Base-by-base conservation (phyloP, 2,888 invertebrate genomes). In the Watsonalla binaria region DNA sequence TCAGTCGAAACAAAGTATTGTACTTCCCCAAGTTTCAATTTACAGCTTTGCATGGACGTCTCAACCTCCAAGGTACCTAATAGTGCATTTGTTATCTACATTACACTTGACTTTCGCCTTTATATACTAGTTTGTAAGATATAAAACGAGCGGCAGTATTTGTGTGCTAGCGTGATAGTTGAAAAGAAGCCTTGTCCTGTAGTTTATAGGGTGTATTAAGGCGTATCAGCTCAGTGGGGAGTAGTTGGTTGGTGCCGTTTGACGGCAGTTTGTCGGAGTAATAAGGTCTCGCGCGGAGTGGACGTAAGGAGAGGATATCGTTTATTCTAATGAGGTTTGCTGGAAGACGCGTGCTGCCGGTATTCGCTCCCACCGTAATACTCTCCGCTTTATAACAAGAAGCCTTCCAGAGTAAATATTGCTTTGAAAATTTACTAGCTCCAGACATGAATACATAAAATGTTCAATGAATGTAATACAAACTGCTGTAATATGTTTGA, bases 241-340 rank as follows among this genome's bases (percentile, higher is more conserved):
- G 52, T 53, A 57, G 61, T 59, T 68, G 71, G 71, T 67, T 76
- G 79, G 76, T 80, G 80, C 78, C 82, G 83, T 86, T 89, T 87
- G 89, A 87, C 84, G 82, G 87, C 84, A 86, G 86, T 90, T 90
- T 89, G 88, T 89, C 82, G 87, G 78, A 82, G 86, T 90, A 90
- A 90, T 90, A 90, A 89, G 88, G 87, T 86, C 86, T 86, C 83
- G 79, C 76, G 72, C 79, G 78, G 82, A 89, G 86, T 90, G 90
- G 89, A 89, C 90, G 87, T 84, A 84, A 87, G 86, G 82, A 88
- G 84, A 86, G 89, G 87, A 90, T 88, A 90, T 90, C 90, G 89
- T 90, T 90, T 90, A 90, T 90, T 90, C 90, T 90, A 89, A 90
- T 90, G 90, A 90, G 87, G 85, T 84, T 85, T 82, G 80, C 77